Percentiles rank a stretch among this genome's conserved stretches.
These are phyloP conservation scores for Brenthis ino DNA, from an alignment of 2,888 invertebrate genomes.

Conservation along the genomic window DNA sequence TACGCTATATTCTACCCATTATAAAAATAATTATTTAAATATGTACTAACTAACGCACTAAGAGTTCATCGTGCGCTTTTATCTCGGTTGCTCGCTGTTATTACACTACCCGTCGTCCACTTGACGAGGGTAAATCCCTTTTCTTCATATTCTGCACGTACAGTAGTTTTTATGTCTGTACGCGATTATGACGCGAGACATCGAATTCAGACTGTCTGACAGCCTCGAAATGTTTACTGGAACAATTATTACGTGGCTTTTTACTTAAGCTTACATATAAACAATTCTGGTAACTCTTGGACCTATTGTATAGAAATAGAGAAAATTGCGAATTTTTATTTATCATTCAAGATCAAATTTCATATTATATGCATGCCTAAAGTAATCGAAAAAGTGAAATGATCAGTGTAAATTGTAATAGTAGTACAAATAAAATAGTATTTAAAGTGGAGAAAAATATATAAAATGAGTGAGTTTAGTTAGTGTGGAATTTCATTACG, in stretches of 20 bases:
- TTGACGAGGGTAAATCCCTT: slow-evolving; percentile 79
- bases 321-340: no score
- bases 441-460: no score
- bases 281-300: not conserved
- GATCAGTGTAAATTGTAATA: no score
- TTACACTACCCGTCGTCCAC: slow-evolving; percentile 63
- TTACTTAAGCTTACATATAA: not conserved
- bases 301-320: no score
- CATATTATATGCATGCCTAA: no score
- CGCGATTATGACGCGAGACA: slow-evolving; percentile 49
- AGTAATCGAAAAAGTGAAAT: no score
- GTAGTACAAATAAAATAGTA: no score
- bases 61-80: slow-evolving; percentile 53
- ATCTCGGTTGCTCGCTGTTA: slow-evolving; percentile 64
- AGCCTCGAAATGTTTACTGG: slow-evolving; percentile 38
- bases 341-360: no score
- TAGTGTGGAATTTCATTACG: no score
- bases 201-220: slow-evolving; percentile 48
- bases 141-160: slow-evolving; percentile 66
- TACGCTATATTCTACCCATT: not conserved
- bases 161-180: slow-evolving; percentile 52
- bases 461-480: no score
- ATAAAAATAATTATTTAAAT: slow-evolving; percentile 23
- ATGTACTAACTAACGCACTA: slow-evolving; percentile 1
- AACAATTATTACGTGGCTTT: slow-evolving; percentile 14